Percentiles rank a stretch among this genome's conserved stretches.
Evolutionary conservation across 2,797 vertebrate species (phyloP).

Genomic region (Rousettus madagascariensis): DNA sequence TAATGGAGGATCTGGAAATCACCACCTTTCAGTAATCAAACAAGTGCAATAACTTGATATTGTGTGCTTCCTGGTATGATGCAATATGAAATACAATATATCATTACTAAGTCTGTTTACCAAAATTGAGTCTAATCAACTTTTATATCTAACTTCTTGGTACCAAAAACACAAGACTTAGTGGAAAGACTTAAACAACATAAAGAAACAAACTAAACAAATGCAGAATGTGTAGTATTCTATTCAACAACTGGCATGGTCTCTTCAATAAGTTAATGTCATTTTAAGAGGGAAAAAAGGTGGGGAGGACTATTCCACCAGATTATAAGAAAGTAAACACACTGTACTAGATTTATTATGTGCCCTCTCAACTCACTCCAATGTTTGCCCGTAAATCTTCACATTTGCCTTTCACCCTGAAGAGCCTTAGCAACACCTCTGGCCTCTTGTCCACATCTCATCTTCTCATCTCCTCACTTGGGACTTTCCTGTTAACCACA

Average conservation of each 20-base stretch:
- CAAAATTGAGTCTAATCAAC: constrained; percentile 16
- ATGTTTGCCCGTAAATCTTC: background rate
- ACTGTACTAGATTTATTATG: background rate
- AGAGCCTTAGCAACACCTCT: background rate
- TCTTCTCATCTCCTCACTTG: background rate
- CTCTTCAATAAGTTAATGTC: constrained; percentile 1
- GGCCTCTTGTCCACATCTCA: background rate
- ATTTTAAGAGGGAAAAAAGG: background rate
- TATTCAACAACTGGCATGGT: background rate
- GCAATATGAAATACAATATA: background rate
- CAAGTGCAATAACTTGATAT: background rate
- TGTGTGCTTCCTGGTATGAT: background rate
- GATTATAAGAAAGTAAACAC: background rate
- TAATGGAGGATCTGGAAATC: background rate
- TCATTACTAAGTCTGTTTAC: background rate
- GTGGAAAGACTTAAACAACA: background rate
- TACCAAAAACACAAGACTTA: background rate
- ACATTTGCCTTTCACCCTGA: background rate
- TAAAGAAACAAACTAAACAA: background rate
- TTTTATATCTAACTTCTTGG: background rate
- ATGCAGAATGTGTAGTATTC: background rate
- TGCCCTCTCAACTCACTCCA: background rate
- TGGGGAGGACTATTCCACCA: background rate
- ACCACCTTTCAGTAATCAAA: background rate
- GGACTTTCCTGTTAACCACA: background rate